Base-by-base conservation (phyloP, 2,113 vertebrate species). In the Cynocephalus volans region DNA sequence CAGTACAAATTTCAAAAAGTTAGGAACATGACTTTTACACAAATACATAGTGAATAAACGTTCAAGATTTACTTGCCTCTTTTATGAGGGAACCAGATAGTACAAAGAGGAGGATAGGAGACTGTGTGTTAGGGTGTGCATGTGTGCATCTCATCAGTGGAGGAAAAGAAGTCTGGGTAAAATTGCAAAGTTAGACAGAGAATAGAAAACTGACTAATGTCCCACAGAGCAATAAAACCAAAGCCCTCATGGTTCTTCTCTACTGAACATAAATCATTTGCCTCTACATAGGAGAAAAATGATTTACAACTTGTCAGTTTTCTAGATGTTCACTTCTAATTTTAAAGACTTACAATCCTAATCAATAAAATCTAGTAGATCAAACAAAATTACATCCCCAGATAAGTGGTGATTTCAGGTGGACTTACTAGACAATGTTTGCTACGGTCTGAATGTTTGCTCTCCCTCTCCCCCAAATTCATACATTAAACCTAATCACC, bases 1-100 rank as follows among this genome's bases (percentile, higher is more conserved):
- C 69, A 89, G 48, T n/a, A 81, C 33, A 79, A 9, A 87, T 86
- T 85, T 97, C n/a, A 75, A 76, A 90, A 91, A 95, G 26, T 91
- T 77, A 62, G 77, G 91, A 93, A 83, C 17, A n/a, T n/a, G 17
- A 70, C 54, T 36, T 79, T 92, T 17, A 31, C 69, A 82, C 36
- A 92, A 82, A 73, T 65, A 64, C 6, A 45, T n/a, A 85, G 19
- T 75, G 31, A 73, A 4, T 64, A 76, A 83, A 90, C 33, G 31
- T 65, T 64, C 67, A 96, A 92, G 52, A 67, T 85, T 73, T 94
- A 33, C 28, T 91, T 75, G 21, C 6, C 15, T 86, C 50, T 52
- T 79, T 73, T 88, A 54, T 73, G 7, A 86, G 8, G 54, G 83
- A 89, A 23, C 8, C 21, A 91, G 48, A 8, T 89, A 3, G 3